These are phyloP conservation scores for Hydra vulgaris DNA, from an alignment of 30 jellyfish, hydroid and myxozoan genomes.

Conservation along the genomic window DNA sequence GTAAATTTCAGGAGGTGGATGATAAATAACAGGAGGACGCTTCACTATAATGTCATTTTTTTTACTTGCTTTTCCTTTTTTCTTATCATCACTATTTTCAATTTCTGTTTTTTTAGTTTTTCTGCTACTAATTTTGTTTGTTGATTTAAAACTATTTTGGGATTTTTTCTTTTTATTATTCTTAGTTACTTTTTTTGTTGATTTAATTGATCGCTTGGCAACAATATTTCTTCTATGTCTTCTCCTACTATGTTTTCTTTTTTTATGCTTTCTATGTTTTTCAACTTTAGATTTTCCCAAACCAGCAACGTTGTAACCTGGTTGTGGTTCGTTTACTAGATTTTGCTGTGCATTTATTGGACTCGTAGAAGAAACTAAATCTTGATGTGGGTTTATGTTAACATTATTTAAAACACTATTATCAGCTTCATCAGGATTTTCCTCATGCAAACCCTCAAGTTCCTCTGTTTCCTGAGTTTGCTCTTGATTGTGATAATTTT, in stretches of 20 bases:
- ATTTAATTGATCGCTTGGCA: too few relatives aligned
- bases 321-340: not conserved
- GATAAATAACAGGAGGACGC: slow-evolving; percentile 97
- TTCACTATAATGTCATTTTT: slow-evolving; percentile 90
- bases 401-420: not conserved
- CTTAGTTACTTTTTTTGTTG: slow-evolving; percentile 25
- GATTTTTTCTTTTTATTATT: slow-evolving; percentile 34
- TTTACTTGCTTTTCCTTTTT: slow-evolving; percentile 63
- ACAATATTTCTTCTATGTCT: slow-evolving; percentile 2
- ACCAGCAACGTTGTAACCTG: slow-evolving; percentile 7
- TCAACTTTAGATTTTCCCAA: slow-evolving; percentile 19
- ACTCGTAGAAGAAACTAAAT: not conserved
- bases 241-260: slow-evolving; percentile 32
- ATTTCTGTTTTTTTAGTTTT: slow-evolving; percentile 22
- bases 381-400: not conserved
- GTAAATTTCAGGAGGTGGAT: slow-evolving; percentile 98
- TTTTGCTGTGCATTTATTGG: not conserved
- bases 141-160: not conserved
- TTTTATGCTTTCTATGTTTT: slow-evolving; percentile 22
- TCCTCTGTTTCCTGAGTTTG: not conserved
- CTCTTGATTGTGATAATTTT: not conserved
- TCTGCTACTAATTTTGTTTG: slow-evolving; percentile 23
- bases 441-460: slow-evolving; percentile 1
- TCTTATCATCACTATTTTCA: slow-evolving; percentile 24
- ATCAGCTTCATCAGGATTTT: not conserved